Conservation (phyloP, 2,888 invertebrate genomes). For the Pristionchus fissidentatus region DNA sequence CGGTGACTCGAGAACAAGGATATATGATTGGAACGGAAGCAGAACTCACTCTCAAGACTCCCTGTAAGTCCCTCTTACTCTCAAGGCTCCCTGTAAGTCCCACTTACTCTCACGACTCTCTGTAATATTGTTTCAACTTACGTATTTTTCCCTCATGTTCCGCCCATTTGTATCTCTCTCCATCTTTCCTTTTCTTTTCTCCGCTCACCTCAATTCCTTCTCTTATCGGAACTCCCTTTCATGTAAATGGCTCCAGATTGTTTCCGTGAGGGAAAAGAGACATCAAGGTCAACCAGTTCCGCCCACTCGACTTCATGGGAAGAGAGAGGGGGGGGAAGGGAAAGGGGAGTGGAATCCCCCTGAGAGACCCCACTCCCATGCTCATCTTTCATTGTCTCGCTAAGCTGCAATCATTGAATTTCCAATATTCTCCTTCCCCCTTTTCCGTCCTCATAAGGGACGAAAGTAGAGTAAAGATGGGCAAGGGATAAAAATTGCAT, state of each 20-base stretch:
- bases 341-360: background rate
- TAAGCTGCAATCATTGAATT: slow-evolving; percentile 39
- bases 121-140: too few species aligned
- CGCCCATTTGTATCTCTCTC: background rate
- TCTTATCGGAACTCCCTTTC: slow-evolving; percentile 8
- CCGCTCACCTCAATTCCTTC: background rate
- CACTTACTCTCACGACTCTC: background rate
- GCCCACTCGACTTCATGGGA: background rate
- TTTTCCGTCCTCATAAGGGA: slow-evolving; percentile 1
- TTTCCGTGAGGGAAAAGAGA: slow-evolving; percentile 42
- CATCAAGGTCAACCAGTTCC: slow-evolving; percentile 17
- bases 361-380: background rate
- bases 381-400: slow-evolving; percentile 32
- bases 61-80: slow-evolving; percentile 70
- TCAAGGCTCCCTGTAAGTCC: background rate
- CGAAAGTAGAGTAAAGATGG: background rate
- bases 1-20: slow-evolving; percentile 74
- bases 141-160: background rate
- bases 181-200: background rate
- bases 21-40: slow-evolving; percentile 77
- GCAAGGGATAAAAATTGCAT: background rate
- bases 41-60: slow-evolving; percentile 77
- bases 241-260: slow-evolving; percentile 33
- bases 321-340: background rate
- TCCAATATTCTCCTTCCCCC: slow-evolving; percentile 24